Evolutionary conservation across 2,888 invertebrate genomes (phyloP), one percentile per base, ranked within the genome.

Genomic region (Microctonus brassicae): DNA sequence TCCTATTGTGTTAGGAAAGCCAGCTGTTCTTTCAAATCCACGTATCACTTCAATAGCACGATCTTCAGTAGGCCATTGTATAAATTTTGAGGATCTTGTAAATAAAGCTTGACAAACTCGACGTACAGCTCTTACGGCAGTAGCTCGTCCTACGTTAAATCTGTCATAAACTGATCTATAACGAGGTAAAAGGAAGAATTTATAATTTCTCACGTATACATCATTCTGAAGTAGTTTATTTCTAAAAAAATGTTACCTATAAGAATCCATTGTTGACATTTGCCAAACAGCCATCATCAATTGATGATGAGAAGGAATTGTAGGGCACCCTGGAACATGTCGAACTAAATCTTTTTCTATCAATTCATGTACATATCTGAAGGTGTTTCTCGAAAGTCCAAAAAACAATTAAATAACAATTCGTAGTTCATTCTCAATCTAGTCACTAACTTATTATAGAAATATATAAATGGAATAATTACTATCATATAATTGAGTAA

Each of bases 31-130:
- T n/a, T 33, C 58, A 29, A 29, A 33, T 33, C 33, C 58, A 33
- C 58, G 58, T 5, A 58, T 55, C 0, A 58, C 39, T 7, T 39
- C 53, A 17, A 42, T n/a, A 58, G 52, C 65, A 60, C 17, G 39
- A 60, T 64, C 47, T 17, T 6, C 42, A 3, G 5, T 47, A 17
- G 42, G 42, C 42, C 17, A 17, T 20, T 5, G n/a, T 2, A 47
- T 47, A 17, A 47, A n/a, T n/a, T 6, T 13, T n/a, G 42, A 6
- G n/a, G 42, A 3, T 17, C 7, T 17, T 6, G 6, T 17, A 47
- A 47, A 47, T 3, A 47, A 17, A 20, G 42, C 42, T 1, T 47
- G 42, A 47, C 1, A 6, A n/a, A 42, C 42, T 42, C 42, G 13
- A 6, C 42, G 17, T 3, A 47, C 42, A 47, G 42, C n/a, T 47